Evolutionary conservation across 2,797 vertebrate species (phyloP).

Genomic region (Gallinago solitaria): DNA sequence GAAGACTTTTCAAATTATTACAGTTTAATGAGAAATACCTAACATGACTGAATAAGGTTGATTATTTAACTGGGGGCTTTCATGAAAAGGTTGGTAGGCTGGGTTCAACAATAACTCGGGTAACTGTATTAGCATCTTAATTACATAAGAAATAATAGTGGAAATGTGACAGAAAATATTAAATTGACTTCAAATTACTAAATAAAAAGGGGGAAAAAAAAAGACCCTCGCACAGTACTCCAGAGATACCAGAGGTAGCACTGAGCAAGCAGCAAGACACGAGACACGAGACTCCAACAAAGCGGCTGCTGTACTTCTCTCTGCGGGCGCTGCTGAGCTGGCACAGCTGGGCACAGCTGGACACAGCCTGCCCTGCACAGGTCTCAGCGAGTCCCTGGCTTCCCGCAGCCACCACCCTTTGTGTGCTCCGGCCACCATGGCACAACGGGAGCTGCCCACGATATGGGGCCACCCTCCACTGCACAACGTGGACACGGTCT

Average conservation of each 20-base stretch:
- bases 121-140: slow-evolving; percentile 20
- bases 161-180: slow-evolving; percentile 1
- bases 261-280: neutral
- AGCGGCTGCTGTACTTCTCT: rapidly evolving
- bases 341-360: neutral
- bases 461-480: rapidly evolving
- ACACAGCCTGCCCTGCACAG: rapidly evolving
- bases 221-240: neutral
- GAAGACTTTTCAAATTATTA: slow-evolving; percentile 11
- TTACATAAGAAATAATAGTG: neutral
- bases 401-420: neutral
- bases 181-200: neutral
- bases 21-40: slow-evolving; percentile 29
- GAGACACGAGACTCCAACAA: rapidly evolving
- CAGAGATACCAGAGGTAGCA: neutral
- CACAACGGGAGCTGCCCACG: neutral
- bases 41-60: neutral
- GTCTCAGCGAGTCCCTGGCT: neutral
- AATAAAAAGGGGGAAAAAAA: neutral
- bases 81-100: neutral
- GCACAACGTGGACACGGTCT: neutral
- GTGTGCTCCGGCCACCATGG: rapidly evolving
- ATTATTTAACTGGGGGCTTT: neutral
- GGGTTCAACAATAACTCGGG: neutral
- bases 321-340: rapidly evolving